Conservation (phyloP, 2,888 invertebrate genomes). For the Theretra japonica region DNA sequence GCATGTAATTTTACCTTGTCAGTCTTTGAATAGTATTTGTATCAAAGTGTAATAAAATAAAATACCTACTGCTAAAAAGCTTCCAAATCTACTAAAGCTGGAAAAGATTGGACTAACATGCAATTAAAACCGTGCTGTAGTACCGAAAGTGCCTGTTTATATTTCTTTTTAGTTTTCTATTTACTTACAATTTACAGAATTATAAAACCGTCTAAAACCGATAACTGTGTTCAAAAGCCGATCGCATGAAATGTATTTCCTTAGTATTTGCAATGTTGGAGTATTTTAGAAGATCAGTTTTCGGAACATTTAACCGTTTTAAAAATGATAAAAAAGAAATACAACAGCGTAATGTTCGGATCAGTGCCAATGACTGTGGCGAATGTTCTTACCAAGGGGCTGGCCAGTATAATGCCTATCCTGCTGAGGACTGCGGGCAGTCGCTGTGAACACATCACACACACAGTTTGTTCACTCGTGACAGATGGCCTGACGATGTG, state of each 20-base stretch:
- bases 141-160: conserved; percentile 22
- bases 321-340: conserved; percentile 60
- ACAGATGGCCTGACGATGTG: conserved; percentile 78
- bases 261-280: neutral
- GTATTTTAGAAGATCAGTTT: neutral
- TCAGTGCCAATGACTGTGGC: conserved; percentile 80
- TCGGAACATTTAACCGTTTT: neutral
- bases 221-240: neutral
- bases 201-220: too few relatives aligned
- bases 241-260: neutral
- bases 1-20: neutral
- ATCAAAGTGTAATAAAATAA: neutral
- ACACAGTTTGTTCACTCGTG: conserved; percentile 84
- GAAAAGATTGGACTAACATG: conserved; percentile 26
- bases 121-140: conserved; percentile 26
- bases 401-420: conserved; percentile 98
- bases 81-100: conserved; percentile 17
- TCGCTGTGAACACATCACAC: conserved; percentile 93
- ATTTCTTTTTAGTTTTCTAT: conserved; percentile 9
- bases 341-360: conserved; percentile 71
- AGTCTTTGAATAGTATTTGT: neutral
- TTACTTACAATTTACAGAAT: neutral
- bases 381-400: conserved; percentile 94
- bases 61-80: conserved; percentile 2
- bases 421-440: conserved; percentile 97